Conservation (phyloP, 2,113 vertebrate species). For the Cyanoliseus patagonus region DNA sequence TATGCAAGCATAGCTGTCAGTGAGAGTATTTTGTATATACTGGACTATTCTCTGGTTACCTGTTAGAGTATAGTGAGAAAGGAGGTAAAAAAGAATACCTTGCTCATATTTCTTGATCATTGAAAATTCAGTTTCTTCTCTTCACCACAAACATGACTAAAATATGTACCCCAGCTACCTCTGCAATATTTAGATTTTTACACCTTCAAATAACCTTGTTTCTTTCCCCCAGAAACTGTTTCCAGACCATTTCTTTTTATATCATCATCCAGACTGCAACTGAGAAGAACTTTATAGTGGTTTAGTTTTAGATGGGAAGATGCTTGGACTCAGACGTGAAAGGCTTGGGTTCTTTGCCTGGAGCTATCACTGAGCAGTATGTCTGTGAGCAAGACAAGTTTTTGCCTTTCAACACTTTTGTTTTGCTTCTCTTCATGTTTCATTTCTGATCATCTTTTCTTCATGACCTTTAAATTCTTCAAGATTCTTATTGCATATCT, state of each 20-base stretch:
- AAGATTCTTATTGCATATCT: neutral
- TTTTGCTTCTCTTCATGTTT: neutral
- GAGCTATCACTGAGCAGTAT: neutral
- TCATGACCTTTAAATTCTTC: neutral
- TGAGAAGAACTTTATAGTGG: neutral
- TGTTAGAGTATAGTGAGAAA: neutral
- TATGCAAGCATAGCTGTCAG: neutral
- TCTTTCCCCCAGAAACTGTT: neutral
- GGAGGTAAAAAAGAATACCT: neutral
- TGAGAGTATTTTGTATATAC: neutral
- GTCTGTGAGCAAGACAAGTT: neutral
- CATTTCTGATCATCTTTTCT: neutral
- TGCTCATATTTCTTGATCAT: neutral
- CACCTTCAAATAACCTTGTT: neutral
- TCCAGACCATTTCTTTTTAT: neutral
- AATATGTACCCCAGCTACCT: neutral
- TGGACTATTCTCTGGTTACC: neutral
- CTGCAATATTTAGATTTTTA: neutral
- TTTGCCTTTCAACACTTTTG: neutral
- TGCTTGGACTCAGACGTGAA: neutral
- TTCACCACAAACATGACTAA: neutral
- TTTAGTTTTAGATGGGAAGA: neutral
- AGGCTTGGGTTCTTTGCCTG: neutral
- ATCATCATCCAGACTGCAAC: neutral
- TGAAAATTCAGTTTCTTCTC: neutral